These are phyloP conservation scores for Herpailurus yagouaroundi DNA, from an alignment of 2,113 vertebrate genomes.

Conservation along the genomic window DNA sequence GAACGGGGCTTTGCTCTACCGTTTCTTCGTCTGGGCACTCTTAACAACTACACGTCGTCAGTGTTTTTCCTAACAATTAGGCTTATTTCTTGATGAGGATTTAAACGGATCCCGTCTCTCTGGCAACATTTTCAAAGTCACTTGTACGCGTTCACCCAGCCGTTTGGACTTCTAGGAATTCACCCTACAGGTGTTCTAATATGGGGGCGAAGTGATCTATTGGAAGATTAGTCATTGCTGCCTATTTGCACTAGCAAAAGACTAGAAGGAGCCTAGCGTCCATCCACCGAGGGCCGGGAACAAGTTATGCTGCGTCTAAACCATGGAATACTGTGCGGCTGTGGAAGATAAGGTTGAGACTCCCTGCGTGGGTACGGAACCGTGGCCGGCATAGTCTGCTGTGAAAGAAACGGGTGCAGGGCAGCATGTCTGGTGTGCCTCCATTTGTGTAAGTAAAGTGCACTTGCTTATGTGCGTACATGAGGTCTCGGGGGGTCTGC, in stretches of 20 bases:
- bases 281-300: neutral
- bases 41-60: neutral
- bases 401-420: too few species aligned
- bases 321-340: neutral
- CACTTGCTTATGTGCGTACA: rapidly evolving
- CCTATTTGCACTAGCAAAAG: neutral
- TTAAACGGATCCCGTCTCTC: neutral
- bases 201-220: neutral
- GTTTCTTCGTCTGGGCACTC: neutral
- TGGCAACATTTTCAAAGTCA: neutral
- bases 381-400: rapidly evolving
- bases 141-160: neutral
- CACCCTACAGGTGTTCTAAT: neutral
- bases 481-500: too few species aligned
- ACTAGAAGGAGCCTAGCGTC: neutral
- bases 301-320: neutral
- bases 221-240: neutral
- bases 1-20: neutral
- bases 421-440: rapidly evolving
- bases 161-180: neutral
- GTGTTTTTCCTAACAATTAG: neutral
- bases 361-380: rapidly evolving
- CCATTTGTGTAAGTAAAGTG: rapidly evolving
- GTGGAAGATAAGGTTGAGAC: neutral
- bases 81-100: neutral